Evolutionary conservation across 1,140 invertebrate genomes (phyloP).

Genomic region (Catajapyx aquilonaris): DNA sequence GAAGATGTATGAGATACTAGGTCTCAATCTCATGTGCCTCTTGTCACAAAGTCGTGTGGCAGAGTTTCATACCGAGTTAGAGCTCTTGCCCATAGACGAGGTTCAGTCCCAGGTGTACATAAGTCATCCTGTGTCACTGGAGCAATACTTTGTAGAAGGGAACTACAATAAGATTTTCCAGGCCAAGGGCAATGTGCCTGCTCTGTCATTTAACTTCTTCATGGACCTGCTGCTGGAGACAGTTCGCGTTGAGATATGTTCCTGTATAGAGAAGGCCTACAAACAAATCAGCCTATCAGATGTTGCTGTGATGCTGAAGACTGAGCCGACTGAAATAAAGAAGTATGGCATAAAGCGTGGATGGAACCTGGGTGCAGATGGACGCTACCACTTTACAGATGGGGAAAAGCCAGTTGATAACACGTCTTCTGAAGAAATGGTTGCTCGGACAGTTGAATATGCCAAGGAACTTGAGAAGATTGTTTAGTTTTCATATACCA

Average conservation of each 20-base stretch:
- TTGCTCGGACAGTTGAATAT: conserved; percentile 87
- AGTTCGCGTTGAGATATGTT: conserved; percentile 86
- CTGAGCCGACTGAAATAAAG: conserved; percentile 52
- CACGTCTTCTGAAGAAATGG: conserved; percentile 56
- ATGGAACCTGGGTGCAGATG: conserved; percentile 59
- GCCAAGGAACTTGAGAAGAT: conserved; percentile 98
- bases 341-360: conserved; percentile 52
- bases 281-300: conserved; percentile 70
- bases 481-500: too few species aligned
- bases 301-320: conserved; percentile 77
- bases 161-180: conserved; percentile 93
- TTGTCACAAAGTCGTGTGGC: conserved; percentile 90
- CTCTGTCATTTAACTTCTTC: conserved; percentile 87
- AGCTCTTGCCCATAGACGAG: conserved; percentile 76
- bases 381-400: conserved; percentile 54
- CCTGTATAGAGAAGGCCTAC: conserved; percentile 92
- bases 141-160: conserved; percentile 98
- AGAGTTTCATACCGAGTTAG: conserved; percentile 96
- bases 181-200: conserved; percentile 85
- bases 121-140: conserved; percentile 78
- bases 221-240: conserved; percentile 93
- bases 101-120: conserved; percentile 90
- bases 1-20: conserved; percentile 86
- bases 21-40: conserved; percentile 87
- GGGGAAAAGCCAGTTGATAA: conserved; percentile 57